Base-by-base conservation (phyloP, 2,888 invertebrate species). In the Caenorhabditis plicata region DNA sequence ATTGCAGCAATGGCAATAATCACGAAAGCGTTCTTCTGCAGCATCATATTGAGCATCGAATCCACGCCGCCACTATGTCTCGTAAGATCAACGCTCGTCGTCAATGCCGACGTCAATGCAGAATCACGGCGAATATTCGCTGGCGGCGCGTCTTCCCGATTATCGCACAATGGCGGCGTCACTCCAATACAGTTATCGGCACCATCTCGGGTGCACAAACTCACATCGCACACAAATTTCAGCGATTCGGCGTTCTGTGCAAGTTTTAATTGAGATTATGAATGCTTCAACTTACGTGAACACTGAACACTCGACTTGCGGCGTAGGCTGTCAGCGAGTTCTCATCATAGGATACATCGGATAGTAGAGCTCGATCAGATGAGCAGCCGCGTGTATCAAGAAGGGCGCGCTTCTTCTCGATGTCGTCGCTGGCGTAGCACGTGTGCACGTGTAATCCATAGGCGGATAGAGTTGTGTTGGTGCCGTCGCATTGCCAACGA, bases 121-220 rank as follows among this genome's bases (percentile, higher is more conserved):
- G 54, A 48, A 33, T 56, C 33, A 40, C 36, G 48, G 55, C 0
- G 62, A 42, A 27, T 54, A 54, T 13, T 54, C 44, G 26, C 52
- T 48, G 8, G 50, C 45, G n/a, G 41, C 32, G 0, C 57, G 38
- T 11, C 66, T 68, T 69, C 13, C 33, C 27, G 22, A 22, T 29
- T 49, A 13, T 56, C 56, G 36, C 71, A 71, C 7, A 44, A 13
- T 8, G 71, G 71, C 1, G 71, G 71, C 71, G 75, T 71, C 40
- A 73, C 60, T 19, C 78, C 78, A 50, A 75, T 71, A 61, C 78
- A 78, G 1, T 75, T 74, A 49, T 75, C 78, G n/a, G n/a, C n/a
- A 4, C 74, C 74, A 51, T 74, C 74, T n/a, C 78, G 58, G 9
- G 74, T 65, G 38, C 78, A 78, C 0, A 78, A 49, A 7, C 69